phyloP scores from a whole-genome alignment of 2,888 invertebrate genomes.

The Troglohyphantes excavatus region DNA sequence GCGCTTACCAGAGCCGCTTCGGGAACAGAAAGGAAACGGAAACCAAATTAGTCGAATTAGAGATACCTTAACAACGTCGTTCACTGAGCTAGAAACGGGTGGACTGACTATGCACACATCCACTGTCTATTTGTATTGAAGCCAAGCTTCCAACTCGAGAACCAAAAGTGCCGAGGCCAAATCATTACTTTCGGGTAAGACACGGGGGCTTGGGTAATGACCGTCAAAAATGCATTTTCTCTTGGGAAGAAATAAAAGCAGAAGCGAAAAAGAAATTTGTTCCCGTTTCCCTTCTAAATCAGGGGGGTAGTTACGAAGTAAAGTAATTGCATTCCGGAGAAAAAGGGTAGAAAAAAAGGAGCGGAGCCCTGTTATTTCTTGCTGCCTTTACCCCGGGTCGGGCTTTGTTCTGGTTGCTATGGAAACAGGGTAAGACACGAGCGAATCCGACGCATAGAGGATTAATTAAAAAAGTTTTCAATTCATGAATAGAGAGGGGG shows the following conservation, averaged over 20 bases:
- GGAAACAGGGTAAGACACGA: constrained; percentile 53
- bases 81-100: constrained; percentile 17
- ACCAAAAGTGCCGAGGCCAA: constrained; percentile 26
- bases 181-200: constrained; percentile 67
- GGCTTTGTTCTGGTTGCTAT: constrained; percentile 72
- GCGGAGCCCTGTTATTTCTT: constrained; percentile 70
- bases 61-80: constrained; percentile 59
- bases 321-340: constrained; percentile 74
- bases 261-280: constrained; percentile 11
- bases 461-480: constrained; percentile 79
- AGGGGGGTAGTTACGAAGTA: constrained; percentile 74
- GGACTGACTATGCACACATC: not conserved
- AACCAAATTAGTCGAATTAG: constrained; percentile 73
- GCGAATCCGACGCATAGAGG: constrained; percentile 70
- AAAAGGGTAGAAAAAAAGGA: constrained; percentile 36
- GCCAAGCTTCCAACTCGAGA: not conserved
- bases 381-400: constrained; percentile 47
- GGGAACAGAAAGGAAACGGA: constrained; percentile 27
- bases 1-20: not conserved
- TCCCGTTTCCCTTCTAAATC: constrained; percentile 24
- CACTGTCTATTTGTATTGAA: constrained; percentile 30
- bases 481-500: constrained; percentile 67
- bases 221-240: constrained; percentile 67
- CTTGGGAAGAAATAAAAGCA: constrained; percentile 61
- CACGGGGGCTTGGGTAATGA: constrained; percentile 62